Base-by-base conservation (phyloP, 2,888 invertebrate genomes). In the Limenitis camilla region DNA sequence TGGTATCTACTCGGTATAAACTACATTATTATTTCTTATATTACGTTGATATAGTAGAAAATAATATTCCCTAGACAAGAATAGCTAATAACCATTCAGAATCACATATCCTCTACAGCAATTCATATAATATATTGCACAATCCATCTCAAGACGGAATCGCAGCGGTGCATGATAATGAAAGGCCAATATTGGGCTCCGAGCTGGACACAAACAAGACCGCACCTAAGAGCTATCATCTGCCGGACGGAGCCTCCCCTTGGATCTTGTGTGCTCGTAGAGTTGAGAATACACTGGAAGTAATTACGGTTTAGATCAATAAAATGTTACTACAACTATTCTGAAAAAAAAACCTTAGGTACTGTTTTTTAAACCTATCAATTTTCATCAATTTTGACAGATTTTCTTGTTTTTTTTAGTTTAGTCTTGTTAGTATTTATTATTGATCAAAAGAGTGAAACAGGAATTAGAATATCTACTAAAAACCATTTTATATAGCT, bases 171-270 rank as follows among this genome's bases (percentile, higher is more conserved):
- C 63, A 71, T 76, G 71, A 74, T 76, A 77, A 76, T 81, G 75
- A 74, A 78, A 73, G 76, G 66, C 69, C 73, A 73, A 76, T 77
- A 78, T 82, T 80, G 76, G 74, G 69, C 68, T 67, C 69, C 65
- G 67, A 62, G 67, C 64, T 77, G 79, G 81, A 74, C 81, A 77
- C 78, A 80, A 79, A 82, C 82, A 82, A 78, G 80, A 80, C 79
- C 77, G 74, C 77, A 76, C 64, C 73, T 76, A 72, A 73, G 75
- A 74, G 71, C 71, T 61, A 74, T 72, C 72, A 70, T 71, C 66
- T 72, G 56, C 55, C 59, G 67, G 65, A 64, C 60, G 57, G 55
- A 44, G 47, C 64, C 58, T 64, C 64, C 66, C 68, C 65, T 49
- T 55, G 39, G 30, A 40, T 51, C 53, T 60, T 51, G 48, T 56